A percentile compares a stretch with the other conserved stretches of the same genome.
phyloP scores from a whole-genome alignment of 2,113 vertebrate genomes.

The Melanocharis versteri region DNA sequence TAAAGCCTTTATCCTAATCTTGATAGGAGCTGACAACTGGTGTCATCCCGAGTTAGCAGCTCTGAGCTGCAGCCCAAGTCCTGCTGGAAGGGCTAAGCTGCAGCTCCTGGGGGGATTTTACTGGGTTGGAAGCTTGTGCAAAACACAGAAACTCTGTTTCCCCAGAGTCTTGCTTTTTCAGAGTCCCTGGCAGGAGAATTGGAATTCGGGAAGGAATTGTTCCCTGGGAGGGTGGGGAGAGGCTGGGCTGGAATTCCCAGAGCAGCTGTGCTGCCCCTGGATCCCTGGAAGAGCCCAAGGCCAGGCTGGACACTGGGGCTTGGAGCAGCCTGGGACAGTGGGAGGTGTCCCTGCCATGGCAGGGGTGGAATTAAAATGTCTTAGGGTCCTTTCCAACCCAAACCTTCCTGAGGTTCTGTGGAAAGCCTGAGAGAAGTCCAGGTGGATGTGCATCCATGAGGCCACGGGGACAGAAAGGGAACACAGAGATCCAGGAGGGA shows the following conservation, averaged over 20 bases:
- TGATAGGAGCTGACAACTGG: conserved; percentile 38
- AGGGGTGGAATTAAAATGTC: not conserved
- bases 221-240: not conserved
- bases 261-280: not conserved
- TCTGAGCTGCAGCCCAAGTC: not conserved
- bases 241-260: not conserved
- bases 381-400: not conserved
- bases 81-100: not conserved
- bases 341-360: not conserved
- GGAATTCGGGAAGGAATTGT: not conserved
- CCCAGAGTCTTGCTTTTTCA: fast-evolving
- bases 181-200: not conserved
- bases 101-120: not conserved
- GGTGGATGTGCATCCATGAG: fast-evolving
- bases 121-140: not conserved
- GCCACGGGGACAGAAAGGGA: fast-evolving
- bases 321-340: not conserved
- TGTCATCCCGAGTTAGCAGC: conserved; percentile 40
- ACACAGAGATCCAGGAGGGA: fast-evolving
- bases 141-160: not conserved
- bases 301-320: not conserved
- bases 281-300: not conserved
- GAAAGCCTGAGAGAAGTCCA: not conserved
- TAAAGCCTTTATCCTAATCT: not conserved
- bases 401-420: not conserved